phyloP scores from a whole-genome alignment of 2,888 invertebrate genomes.

The Drosophila meridionalis region DNA sequence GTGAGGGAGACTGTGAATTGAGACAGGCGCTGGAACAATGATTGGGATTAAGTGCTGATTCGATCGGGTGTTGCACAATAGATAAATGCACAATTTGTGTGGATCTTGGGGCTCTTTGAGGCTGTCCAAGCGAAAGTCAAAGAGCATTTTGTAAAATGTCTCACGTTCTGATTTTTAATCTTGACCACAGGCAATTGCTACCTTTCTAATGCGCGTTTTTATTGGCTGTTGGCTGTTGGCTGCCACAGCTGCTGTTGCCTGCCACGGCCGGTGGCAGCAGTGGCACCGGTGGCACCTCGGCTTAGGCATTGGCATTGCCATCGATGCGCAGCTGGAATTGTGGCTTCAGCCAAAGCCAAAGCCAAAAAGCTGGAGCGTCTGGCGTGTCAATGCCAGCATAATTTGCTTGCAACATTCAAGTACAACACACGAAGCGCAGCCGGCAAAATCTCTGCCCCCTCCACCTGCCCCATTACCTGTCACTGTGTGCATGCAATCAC shows the following conservation, averaged over 20 bases:
- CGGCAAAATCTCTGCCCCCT: conserved; percentile 29
- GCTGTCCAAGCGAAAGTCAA: conserved; percentile 58
- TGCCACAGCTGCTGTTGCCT: conserved; percentile 49
- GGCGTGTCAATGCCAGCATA: conserved; percentile 83
- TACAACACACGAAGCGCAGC: conserved; percentile 54
- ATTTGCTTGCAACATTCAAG: conserved; percentile 76
- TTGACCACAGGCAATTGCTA: conserved; percentile 77
- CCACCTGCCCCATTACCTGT: neutral
- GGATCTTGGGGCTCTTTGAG: conserved; percentile 19
- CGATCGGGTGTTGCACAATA: conserved; percentile 46
- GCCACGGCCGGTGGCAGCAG: conserved; percentile 4
- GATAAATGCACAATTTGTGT: conserved; percentile 43
- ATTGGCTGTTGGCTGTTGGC: conserved; percentile 66
- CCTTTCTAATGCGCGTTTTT: conserved; percentile 81
- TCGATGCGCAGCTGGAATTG: conserved; percentile 50
- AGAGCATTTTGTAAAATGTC: conserved; percentile 75
- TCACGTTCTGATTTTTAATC: conserved; percentile 81
- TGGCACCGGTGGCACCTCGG: conserved; percentile 45
- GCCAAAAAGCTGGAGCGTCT: conserved; percentile 48
- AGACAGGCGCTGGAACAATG: conserved; percentile 16
- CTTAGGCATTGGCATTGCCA: conserved; percentile 13
- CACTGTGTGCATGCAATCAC: conserved; percentile 36
- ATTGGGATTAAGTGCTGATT: conserved; percentile 57
- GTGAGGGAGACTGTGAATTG: neutral
- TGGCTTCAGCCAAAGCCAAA: conserved; percentile 21